These are phyloP conservation scores for Romanogobio albipinnatus DNA, from an alignment of 2,113 vertebrate species.

Conservation along the genomic window DNA sequence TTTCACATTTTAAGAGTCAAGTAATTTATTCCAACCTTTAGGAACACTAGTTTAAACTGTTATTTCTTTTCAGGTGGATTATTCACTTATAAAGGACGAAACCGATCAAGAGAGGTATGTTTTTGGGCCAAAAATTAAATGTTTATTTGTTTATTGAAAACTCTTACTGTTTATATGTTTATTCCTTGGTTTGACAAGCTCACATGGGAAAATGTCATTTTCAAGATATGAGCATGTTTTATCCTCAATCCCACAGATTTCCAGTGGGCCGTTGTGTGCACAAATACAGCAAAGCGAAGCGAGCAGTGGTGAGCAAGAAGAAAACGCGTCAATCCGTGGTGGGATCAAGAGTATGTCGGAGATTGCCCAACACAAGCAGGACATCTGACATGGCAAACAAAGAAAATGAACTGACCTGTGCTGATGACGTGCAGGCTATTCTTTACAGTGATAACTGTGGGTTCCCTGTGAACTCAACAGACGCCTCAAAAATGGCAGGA, in stretches of 20 bases:
- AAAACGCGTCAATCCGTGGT: slow-evolving; percentile 59
- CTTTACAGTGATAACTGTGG: slow-evolving; percentile 80
- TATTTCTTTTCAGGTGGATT: slow-evolving; percentile 82
- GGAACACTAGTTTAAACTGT: slow-evolving; percentile 71
- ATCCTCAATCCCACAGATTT: slow-evolving; percentile 65
- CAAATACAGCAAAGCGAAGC: slow-evolving; percentile 70
- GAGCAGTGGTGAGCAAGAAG: slow-evolving; percentile 67
- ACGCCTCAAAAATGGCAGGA: slow-evolving; percentile 84
- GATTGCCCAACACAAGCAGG: slow-evolving; percentile 65
- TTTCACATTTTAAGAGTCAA: not conserved
- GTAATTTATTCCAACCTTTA: not conserved
- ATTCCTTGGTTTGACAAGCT: not conserved
- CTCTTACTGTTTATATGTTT: not conserved
- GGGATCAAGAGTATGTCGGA: slow-evolving; percentile 65
- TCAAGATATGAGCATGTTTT: not conserved
- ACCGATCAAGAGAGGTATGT: slow-evolving; percentile 81
- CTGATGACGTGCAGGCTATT: slow-evolving; percentile 84
- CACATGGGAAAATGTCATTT: not conserved
- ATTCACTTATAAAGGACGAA: slow-evolving; percentile 79
- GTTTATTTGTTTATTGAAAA: too few relatives aligned
- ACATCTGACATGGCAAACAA: slow-evolving; percentile 97
- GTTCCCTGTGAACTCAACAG: slow-evolving; percentile 82
- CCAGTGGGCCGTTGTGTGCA: slow-evolving; percentile 67
- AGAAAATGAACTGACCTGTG: slow-evolving; percentile 95
- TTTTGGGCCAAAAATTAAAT: slow-evolving; percentile 2